Base-by-base conservation (phyloP, 2,888 invertebrate species). In the Hirtodrosophila trivittata region DNA sequence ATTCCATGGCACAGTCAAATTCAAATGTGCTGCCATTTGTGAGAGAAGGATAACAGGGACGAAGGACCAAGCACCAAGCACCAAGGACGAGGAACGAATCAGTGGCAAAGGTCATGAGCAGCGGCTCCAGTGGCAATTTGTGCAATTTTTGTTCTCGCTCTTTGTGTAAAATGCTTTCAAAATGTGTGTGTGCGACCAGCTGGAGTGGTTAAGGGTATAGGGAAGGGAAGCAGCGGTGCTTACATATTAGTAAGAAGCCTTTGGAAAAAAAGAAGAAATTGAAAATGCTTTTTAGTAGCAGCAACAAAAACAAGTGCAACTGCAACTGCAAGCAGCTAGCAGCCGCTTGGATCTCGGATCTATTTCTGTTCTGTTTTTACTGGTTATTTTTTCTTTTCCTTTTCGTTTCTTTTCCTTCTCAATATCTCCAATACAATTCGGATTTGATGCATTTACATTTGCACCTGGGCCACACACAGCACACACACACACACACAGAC, bases 361-460 rank as follows among this genome's bases (percentile, higher is more conserved):
- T n/a, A 33, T 46, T 52, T 60, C 30, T 16, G 39, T 18, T 30
- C 42, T 13, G 49, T 46, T 21, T 12, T 25, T 16, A 12, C 26
- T 39, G 16, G 18, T 65, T 33, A 45, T 50, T 16, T 46, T 3
- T 25, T 50, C 32, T 35, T 12, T 26, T 37, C 18, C 21, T 59
- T n/a, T 25, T 14, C 45, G 3, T 28, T 49, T 38, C 41, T 10
- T 25, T 39, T 28, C 26, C 51, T 7, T 18, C 45, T 58, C 73
- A 55, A 69, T 66, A 58, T 26, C 66, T 42, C 59, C 64, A 63
- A 76, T 66, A 64, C 83, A 72, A 76, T 80, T 80, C 72, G 65
- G 65, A 67, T 76, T 80, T 80, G 83, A 80, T 80, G 80, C 83
- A 83, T 77, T 80, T 80, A 76, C 83, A 83, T 80, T 77, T 83